These are phyloP conservation scores for Cephalotes varians DNA, from an alignment of 2,888 invertebrate species.

Conservation along the genomic window DNA sequence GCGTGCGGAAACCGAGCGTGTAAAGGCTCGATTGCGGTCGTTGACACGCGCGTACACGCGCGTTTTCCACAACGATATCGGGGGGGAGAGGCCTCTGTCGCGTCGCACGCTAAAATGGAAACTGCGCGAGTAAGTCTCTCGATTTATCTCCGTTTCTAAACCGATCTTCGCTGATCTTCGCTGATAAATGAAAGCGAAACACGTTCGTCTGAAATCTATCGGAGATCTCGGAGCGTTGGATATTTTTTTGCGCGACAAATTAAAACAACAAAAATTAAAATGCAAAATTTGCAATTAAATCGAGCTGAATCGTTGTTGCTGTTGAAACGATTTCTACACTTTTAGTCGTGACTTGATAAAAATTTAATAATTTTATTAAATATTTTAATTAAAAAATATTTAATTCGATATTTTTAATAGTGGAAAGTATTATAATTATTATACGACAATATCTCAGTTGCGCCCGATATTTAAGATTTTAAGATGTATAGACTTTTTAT, in stretches of 20 bases:
- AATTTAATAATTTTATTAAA: too few relatives aligned
- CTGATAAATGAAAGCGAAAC: neutral
- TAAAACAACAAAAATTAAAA: neutral
- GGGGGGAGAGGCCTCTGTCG: too few relatives aligned
- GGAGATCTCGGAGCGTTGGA: neutral
- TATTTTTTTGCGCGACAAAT: neutral
- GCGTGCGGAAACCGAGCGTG: conserved; percentile 41
- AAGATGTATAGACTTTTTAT: neutral
- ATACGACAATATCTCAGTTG: neutral
- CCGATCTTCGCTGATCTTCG: neutral
- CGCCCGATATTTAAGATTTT: neutral
- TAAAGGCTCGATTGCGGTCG: conserved; percentile 62
- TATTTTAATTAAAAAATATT: conserved; percentile 9
- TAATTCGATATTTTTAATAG: neutral
- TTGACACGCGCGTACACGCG: conserved; percentile 65
- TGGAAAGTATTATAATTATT: neutral
- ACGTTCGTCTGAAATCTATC: neutral
- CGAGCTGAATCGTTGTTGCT: neutral
- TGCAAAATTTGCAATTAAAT: neutral
- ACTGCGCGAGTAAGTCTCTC: neutral
- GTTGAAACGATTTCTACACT: neutral
- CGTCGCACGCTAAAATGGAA: conserved; percentile 7
- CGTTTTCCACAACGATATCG: conserved; percentile 32
- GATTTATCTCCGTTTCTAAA: neutral
- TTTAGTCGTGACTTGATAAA: neutral